Percentiles rank a stretch among this genome's conserved stretches.
phyloP scores from a whole-genome alignment of 2,888 invertebrate species.

The Rhodophaea formosa region DNA sequence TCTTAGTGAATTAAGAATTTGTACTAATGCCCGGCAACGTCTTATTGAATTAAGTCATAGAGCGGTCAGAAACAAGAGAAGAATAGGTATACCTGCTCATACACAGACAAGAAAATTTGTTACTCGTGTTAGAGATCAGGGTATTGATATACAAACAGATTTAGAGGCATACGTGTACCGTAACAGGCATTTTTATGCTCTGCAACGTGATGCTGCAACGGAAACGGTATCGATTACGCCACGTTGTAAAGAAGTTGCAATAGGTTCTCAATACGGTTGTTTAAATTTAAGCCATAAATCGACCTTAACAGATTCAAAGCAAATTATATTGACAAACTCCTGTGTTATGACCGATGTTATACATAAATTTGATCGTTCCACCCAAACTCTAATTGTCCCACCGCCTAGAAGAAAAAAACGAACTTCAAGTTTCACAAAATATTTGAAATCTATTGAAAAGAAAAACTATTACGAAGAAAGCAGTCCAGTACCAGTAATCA shows the following conservation, averaged over 20 bases:
- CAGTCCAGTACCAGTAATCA: slow-evolving; percentile 72
- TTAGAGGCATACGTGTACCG: slow-evolving; percentile 63
- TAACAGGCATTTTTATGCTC: slow-evolving; percentile 46
- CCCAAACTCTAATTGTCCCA: slow-evolving; percentile 60
- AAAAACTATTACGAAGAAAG: slow-evolving; percentile 45
- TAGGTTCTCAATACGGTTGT: slow-evolving; percentile 61
- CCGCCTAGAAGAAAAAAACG: slow-evolving; percentile 62
- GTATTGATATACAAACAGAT: slow-evolving; percentile 78
- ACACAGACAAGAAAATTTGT: slow-evolving; percentile 81
- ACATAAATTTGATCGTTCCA: slow-evolving; percentile 46
- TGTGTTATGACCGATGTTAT: slow-evolving; percentile 63
- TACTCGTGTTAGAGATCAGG: slow-evolving; percentile 79
- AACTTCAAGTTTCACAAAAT: slow-evolving; percentile 38
- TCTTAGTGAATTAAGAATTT: slow-evolving; percentile 78
- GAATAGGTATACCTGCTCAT: slow-evolving; percentile 75
- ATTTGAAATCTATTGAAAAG: slow-evolving; percentile 38
- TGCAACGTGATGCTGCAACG: slow-evolving; percentile 58
- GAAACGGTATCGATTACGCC: slow-evolving; percentile 71
- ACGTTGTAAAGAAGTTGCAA: slow-evolving; percentile 70
- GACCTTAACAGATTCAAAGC: slow-evolving; percentile 56
- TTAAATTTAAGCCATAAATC: slow-evolving; percentile 52
- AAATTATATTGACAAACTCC: slow-evolving; percentile 53
- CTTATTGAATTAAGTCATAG: slow-evolving; percentile 81
- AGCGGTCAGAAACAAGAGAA: slow-evolving; percentile 77
- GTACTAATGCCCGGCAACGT: slow-evolving; percentile 80